Evolutionary conservation across 2,797 vertebrate species (phyloP).

Genomic region (Sebastes cheni): DNA sequence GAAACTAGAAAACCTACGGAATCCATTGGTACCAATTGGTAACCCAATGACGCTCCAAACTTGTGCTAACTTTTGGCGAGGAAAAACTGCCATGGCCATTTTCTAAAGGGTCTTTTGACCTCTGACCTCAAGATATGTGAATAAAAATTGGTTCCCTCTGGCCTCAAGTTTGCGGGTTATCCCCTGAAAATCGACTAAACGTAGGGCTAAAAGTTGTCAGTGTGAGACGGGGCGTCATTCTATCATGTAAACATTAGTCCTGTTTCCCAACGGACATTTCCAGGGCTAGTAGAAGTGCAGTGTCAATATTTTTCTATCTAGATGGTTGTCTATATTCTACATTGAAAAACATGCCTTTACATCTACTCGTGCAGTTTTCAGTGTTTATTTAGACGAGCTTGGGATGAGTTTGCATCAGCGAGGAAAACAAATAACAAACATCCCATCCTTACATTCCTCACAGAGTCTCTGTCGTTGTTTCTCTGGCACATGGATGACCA

Average conservation of each 20-base stretch:
- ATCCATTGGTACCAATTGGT: too few species aligned
- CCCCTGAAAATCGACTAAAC: rapidly evolving
- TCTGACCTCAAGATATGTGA: too few species aligned
- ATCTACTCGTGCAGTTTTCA: not conserved
- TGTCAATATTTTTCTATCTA: not conserved
- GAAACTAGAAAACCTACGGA: too few species aligned
- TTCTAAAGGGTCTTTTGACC: too few species aligned
- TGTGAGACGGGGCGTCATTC: not conserved
- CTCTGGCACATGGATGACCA: not conserved
- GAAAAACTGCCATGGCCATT: too few species aligned
- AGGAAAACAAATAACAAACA: conserved; percentile 33
- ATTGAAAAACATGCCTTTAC: not conserved
- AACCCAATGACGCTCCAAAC: too few species aligned
- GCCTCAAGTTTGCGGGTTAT: not conserved
- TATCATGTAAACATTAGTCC: not conserved
- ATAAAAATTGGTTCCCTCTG: too few species aligned
- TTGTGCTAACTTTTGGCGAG: too few species aligned
- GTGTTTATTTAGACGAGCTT: conserved; percentile 14
- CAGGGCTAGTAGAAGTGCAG: not conserved
- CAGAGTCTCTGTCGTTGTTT: not conserved
- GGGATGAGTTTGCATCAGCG: conserved; percentile 1
- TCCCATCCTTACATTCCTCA: not conserved
- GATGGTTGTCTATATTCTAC: not conserved
- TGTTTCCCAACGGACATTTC: not conserved
- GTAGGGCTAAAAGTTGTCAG: not conserved